Percentiles rank a stretch among this genome's conserved stretches.
phyloP scores from a whole-genome alignment of 37 sponge, comb jelly and placozoan genomes.

The Cliona cf. orientalis region DNA sequence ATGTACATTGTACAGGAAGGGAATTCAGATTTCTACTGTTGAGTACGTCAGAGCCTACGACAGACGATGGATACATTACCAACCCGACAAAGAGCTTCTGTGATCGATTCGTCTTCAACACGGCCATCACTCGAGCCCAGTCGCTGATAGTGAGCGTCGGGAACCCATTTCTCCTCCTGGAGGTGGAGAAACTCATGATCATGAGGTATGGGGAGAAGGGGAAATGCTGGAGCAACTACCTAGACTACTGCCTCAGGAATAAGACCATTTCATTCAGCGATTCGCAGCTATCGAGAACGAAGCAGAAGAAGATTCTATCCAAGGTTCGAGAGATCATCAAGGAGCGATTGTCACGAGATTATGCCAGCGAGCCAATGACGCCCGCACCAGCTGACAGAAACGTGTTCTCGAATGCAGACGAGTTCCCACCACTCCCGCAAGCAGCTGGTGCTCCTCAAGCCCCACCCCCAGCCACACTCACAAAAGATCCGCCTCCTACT shows the following conservation, averaged over 20 bases:
- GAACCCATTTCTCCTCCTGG: slow-evolving; percentile 51
- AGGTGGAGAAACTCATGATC: slow-evolving; percentile 36
- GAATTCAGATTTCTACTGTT: slow-evolving; percentile 51
- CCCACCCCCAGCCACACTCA: too few species aligned
- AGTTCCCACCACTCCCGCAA: too few species aligned
- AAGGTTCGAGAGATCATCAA: too few species aligned
- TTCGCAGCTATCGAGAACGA: background rate
- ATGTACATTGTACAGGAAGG: slow-evolving; percentile 19
- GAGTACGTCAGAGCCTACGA: slow-evolving; percentile 57
- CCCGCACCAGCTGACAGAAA: too few species aligned
- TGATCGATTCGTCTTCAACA: slow-evolving; percentile 54
- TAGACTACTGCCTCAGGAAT: slow-evolving; percentile 38
- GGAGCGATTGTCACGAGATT: too few species aligned
- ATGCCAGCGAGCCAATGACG: too few species aligned
- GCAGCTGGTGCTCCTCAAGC: too few species aligned
- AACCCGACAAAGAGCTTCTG: slow-evolving; percentile 55
- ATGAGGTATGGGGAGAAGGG: slow-evolving; percentile 33
- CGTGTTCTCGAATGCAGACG: too few species aligned
- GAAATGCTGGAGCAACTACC: slow-evolving; percentile 62
- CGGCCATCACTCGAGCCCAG: slow-evolving; percentile 64
- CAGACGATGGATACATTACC: slow-evolving; percentile 4
- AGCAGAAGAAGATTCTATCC: too few species aligned
- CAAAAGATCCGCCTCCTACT: too few species aligned
- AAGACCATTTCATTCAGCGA: background rate
- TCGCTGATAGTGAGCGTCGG: slow-evolving; percentile 60